phyloP scores from a whole-genome alignment of 1,140 invertebrate species.

The Drosophila kohkoa region DNA sequence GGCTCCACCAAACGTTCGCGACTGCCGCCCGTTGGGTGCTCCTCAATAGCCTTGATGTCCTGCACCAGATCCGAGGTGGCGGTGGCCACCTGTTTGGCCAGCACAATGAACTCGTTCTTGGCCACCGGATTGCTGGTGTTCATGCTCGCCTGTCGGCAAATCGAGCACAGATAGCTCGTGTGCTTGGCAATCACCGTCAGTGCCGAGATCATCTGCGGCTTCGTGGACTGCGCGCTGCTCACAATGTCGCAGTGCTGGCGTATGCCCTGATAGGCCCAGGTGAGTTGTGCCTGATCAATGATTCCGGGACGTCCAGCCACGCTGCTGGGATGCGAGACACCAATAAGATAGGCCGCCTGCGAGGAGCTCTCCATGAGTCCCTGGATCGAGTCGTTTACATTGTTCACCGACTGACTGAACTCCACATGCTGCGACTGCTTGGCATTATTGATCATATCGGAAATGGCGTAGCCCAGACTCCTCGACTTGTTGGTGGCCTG shows the following conservation, averaged over 20 bases:
- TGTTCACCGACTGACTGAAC: conserved; percentile 94
- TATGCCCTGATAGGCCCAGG: conserved; percentile 95
- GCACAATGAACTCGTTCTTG: conserved; percentile 98
- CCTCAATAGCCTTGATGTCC: conserved; percentile 96
- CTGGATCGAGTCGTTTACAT: conserved; percentile 94
- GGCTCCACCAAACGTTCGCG: conserved; percentile 92
- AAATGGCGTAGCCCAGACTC: conserved; percentile 94
- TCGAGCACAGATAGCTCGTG: conserved; percentile 97
- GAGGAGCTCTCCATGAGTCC: conserved; percentile 97
- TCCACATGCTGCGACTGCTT: conserved; percentile 94
- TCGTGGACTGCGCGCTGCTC: conserved; percentile 90
- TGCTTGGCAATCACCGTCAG: conserved; percentile 98
- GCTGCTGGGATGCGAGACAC: conserved; percentile 95
- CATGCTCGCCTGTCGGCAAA: conserved; percentile 96
- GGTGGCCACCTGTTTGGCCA: conserved; percentile 98
- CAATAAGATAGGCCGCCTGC: conserved; percentile 96
- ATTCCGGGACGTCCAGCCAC: conserved; percentile 96
- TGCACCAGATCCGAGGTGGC: conserved; percentile 97
- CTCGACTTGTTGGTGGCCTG: conserved; percentile 97
- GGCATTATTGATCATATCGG: conserved; percentile 96
- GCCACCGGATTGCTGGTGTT: conserved; percentile 97
- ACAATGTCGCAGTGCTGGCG: conserved; percentile 94
- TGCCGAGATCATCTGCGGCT: conserved; percentile 95
- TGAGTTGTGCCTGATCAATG: conserved; percentile 96
- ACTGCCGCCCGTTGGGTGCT: conserved; percentile 90